Evolutionary conservation across 2,113 vertebrate species (phyloP), one percentile per base, ranked within the genome.

Genomic region (Pitta sordida): DNA sequence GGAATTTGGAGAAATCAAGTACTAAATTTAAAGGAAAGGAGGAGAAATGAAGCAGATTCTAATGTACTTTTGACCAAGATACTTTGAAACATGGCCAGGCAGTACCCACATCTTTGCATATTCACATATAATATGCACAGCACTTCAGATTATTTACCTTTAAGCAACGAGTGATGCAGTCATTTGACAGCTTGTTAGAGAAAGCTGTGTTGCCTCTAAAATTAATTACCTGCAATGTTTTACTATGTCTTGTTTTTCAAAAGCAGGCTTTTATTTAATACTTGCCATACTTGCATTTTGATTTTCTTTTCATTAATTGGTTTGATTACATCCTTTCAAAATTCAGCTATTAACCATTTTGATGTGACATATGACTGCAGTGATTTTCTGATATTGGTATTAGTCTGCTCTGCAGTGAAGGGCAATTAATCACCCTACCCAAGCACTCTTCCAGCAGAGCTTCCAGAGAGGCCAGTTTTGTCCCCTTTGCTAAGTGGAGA

Each of bases 251-350:
- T 93, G 32, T 75, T 95, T 83, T 82, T 81, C 69, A 83, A 95
- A 41, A 91, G 62, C 29, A 91, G 81, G n/a, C 37, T 44, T 96
- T 83, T 95, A 76, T 91, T 88, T 95, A 94, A 94, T 90, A 90
- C 43, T 67, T 86, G 30, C 44, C 67, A 49, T 56, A 44, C 60
- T 86, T 69, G 70, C 53, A 75, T 76, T 88, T 96, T 80, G 14
- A 65, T 95, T 96, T 84, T 96, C 73, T 94, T 93, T 94, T 62
- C 32, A 78, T 95, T 96, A 95, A 93, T 92, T 96, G n/a, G 79
- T 94, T 96, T 77, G 60, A 95, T 96, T 93, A 83, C 77, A 77
- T 88, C 46, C 88, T 94, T 93, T 86, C 91, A 88, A 73, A 93
- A 95, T 92, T 67, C 26, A 68, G 36, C 95, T 86, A 86, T 94